Percentiles rank a stretch among this genome's conserved stretches.
Conservation (phyloP, 2,113 vertebrate genomes). For the Haemorhous mexicanus region DNA sequence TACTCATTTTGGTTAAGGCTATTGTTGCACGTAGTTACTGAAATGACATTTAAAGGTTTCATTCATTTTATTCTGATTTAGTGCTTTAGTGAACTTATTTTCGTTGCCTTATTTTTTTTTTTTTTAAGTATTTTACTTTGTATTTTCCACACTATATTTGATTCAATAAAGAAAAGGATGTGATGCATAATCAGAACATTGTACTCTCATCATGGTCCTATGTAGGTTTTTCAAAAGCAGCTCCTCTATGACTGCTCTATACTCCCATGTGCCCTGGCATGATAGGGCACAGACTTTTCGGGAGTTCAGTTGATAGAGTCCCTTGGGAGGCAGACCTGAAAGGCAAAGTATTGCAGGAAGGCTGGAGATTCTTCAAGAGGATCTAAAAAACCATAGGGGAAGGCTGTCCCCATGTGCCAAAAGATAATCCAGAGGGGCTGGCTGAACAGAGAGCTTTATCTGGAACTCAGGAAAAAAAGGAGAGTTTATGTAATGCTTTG, state of each 20-base stretch:
- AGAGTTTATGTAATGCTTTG: neutral
- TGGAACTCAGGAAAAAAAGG: neutral
- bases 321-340: neutral
- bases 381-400: neutral
- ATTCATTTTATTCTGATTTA: neutral
- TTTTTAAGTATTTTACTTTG: neutral
- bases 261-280: rapidly evolving
- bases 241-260: neutral
- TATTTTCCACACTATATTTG: neutral
- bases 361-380: neutral
- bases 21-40: neutral
- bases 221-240: neutral
- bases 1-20: neutral
- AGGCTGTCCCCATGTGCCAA: neutral
- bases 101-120: neutral
- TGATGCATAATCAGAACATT: neutral
- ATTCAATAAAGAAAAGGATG: neutral
- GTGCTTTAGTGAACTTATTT: neutral
- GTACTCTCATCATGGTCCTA: neutral
- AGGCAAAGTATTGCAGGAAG: neutral
- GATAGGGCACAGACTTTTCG: neutral
- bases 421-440: neutral
- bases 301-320: neutral
- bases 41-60: slow-evolving; percentile 10
- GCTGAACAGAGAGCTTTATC: neutral